Evolutionary conservation across 2,888 invertebrate species (phyloP).

Genomic region (Xylota segnis): DNA sequence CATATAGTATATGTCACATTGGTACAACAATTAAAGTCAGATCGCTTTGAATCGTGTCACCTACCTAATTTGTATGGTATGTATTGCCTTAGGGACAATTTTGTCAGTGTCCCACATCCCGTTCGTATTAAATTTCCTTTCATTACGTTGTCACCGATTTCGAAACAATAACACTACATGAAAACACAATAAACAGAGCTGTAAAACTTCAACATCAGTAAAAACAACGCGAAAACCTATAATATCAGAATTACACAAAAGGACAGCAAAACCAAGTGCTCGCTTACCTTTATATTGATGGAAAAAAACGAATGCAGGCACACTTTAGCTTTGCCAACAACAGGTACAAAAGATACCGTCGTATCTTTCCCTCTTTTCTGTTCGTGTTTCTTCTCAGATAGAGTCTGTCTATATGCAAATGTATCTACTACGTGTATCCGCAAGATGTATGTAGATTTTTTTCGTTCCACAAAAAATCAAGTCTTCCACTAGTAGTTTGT

Average conservation of each 20-base stretch:
- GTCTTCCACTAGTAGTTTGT: slow-evolving; percentile 51
- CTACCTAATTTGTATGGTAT: no score
- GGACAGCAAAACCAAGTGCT: slow-evolving; percentile 13
- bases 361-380: slow-evolving; percentile 23
- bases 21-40: no score
- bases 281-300: slow-evolving; percentile 46
- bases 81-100: no score
- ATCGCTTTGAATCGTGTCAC: no score
- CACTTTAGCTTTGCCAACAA: slow-evolving; percentile 32
- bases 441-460: slow-evolving; percentile 10
- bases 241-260: slow-evolving; percentile 6
- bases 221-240: slow-evolving; percentile 11
- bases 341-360: slow-evolving; percentile 27
- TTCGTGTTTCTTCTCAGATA: slow-evolving; percentile 51
- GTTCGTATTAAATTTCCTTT: slow-evolving; percentile 1
- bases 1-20: no score
- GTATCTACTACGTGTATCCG: slow-evolving; percentile 55
- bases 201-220: slow-evolving; percentile 1
- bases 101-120: neutral
- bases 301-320: slow-evolving; percentile 26
- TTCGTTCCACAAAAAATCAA: slow-evolving; percentile 58
- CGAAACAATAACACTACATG: neutral
- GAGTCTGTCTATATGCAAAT: slow-evolving; percentile 63
- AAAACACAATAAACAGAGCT: neutral
- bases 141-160: neutral